Evolutionary conservation across 2,888 invertebrate species (phyloP), one percentile per base, ranked within the genome.

Genomic region (Cataglyphis altisquamis): DNA sequence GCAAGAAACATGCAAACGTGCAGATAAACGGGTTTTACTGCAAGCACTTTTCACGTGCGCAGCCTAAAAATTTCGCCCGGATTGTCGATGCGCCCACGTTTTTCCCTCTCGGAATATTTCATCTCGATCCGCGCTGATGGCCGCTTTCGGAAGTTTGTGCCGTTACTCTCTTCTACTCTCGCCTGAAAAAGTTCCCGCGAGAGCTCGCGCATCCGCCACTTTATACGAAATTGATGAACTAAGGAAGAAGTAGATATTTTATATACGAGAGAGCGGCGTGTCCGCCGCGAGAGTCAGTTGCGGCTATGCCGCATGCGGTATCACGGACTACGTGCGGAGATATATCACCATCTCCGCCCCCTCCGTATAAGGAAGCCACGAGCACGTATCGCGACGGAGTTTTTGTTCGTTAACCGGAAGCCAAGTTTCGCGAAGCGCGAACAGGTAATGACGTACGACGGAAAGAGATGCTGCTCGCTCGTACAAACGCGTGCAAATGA

Each of bases 211-310:
- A 60, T 57, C 25, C 60, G 3, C 78, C 21, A 36, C 60, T 78
- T 78, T 62, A 70, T 78, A 60, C 60, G 60, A 78, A 80, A 80
- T 80, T 80, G 78, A 80, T 80, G 78, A 80, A 80, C 60, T 72
- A 72, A 80, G 72, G 78, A 60, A 60, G 45, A 72, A 41, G 72
- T 72, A 80, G 48, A 52, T 52, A 52, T 52, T 52, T 72, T 80
- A 70, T 72, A 80, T 36, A 18, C 8, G 36, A 36, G 12, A 32
- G 21, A 15, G 18, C 41, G 66, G 32, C 32, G 32, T 32, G 32
- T 41, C 45, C 45, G 62, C 12, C 15, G 32, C 29, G 55, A n/a
- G 66, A 68, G 48, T 29, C 45, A 55, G 41, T 25, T 25, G 41
- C 29, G 48, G 60, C 62, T 21, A 32, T 29, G 29, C 74, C 36